Evolutionary conservation across 2,797 vertebrate genomes (phyloP), one percentile per base, ranked within the genome.

Genomic region (Eleutherodactylus coqui): DNA sequence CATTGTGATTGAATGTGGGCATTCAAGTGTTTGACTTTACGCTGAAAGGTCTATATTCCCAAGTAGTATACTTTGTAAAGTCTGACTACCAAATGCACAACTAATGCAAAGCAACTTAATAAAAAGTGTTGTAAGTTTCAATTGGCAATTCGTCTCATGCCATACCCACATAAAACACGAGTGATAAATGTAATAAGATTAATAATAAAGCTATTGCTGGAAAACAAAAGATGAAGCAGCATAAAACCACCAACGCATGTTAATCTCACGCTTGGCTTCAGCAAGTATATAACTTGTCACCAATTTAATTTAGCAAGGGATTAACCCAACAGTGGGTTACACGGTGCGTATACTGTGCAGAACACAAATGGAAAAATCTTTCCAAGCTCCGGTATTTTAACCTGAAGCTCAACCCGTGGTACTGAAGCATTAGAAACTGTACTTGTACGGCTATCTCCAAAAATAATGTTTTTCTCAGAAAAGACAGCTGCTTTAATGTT

Each of bases 241-340:
- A 73, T 70, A n/a, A n/a, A 51, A 51, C 29, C 47, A 49, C 43
- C 49, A 36, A 77, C 34, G 75, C 75, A 53, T 34, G 45, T 53
- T 53, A 45, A 73, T 45, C 70, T 73, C 41, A 73, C n/a, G 70
- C 70, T 73, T 73, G 70, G 41, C 41, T 45, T 73, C 70, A 45
- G 24, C n/a, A 73, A 45, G n/a, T 73, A 45, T 73, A 45, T 27
- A 73, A 73, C 24, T 27, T 73, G 41, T 45, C 21, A 73, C 70
- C 70, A 73, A 45, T 73, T 73, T 17, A 45, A 27, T 73, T 73
- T 45, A 45, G 34, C 19, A 41, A 19, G 9, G 67, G 9, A 41
- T 70, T 41, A 70, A 70, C 36, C 36, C 3, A 24, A 70, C 36
- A 70, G 4, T 41, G 21, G 17, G 67, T 24, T 70, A 70, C n/a